These are phyloP conservation scores for Cantharis nigra DNA, from an alignment of 2,888 invertebrate species.

Conservation along the genomic window DNA sequence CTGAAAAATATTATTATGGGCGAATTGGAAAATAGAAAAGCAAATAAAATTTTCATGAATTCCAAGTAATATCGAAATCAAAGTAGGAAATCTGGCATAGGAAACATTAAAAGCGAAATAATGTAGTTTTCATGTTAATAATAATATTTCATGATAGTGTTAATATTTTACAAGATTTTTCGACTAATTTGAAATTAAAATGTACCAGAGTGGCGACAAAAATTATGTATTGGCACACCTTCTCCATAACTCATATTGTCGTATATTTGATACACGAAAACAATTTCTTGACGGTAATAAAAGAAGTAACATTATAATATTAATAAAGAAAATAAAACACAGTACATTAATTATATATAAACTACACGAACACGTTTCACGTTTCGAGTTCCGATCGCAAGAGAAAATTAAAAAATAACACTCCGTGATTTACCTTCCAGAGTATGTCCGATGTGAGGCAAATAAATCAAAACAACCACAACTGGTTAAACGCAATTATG, in stretches of 20 bases:
- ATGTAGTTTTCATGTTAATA: neutral
- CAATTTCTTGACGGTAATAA: neutral
- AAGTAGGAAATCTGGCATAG: neutral
- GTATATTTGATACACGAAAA: neutral
- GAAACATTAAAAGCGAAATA: neutral
- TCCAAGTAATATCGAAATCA: neutral
- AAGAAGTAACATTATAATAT: neutral
- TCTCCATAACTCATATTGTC: neutral
- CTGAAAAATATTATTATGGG: too few relatives aligned
- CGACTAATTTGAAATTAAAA: neutral
- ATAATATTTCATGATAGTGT: neutral
- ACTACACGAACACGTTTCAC: slow-evolving; percentile 16
- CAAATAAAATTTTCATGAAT: neutral
- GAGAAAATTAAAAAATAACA: slow-evolving; percentile 21
- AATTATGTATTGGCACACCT: neutral
- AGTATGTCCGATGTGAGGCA: slow-evolving; percentile 15
- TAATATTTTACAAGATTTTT: neutral
- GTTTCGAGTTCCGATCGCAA: slow-evolving; percentile 6
- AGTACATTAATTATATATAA: slow-evolving; percentile 5
- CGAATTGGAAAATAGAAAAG: too few relatives aligned
- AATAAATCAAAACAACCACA: slow-evolving; percentile 19
- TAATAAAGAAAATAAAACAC: neutral
- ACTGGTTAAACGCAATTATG: slow-evolving; percentile 42
- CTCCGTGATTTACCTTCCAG: slow-evolving; percentile 26
- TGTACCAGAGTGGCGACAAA: neutral